Evolutionary conservation across 2,888 invertebrate genomes (phyloP), one percentile per base, ranked within the genome.

Genomic region (Noctua comes): DNA sequence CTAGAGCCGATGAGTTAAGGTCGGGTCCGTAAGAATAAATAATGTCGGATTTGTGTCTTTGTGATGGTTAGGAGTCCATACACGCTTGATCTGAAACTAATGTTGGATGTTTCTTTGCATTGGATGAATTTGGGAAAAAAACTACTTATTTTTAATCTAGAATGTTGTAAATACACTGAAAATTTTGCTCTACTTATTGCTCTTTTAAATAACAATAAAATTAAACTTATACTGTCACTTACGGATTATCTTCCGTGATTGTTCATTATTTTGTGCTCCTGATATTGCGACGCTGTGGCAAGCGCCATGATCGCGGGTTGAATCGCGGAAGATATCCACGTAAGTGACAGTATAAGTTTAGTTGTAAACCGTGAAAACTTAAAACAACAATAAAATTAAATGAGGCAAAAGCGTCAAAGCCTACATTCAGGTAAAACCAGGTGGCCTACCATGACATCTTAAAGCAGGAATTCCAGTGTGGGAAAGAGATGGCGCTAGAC

Each of bases 1-100:
- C 64, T 80, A 80, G 75, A 85, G 86, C 81, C 88, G 83, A 88
- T 83, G 84, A 88, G 87, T 85, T 84, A 87, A 77, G 71, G 80
- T 80, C 18, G 83, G 80, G 75, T 81, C 65, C 43, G 70, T 76
- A 83, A 84, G 80, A 79, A 85, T 82, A 83, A 86, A 87, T 87
- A 86, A 87, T 83, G 80, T 76, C 64, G 73, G 86, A 82, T 77
- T 80, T 88, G 73, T 83, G 84, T 76, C 82, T 79, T 77, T 78
- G 78, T 77, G 77, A 81, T 76, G 72, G 73, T 51, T 80, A 76
- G 62, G 73, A 80, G 82, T 77, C 80, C 66, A 77, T 72, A 79
- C 79, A 82, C 77, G 64, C n/a, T 72, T 57, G 65, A 70, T 79
- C 76, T 77, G 59, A 73, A 78, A 79, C 36, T 65, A 84, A 73